These are phyloP conservation scores for Haliclystus octoradiatus DNA, from an alignment of 30 jellyfish, hydroid and myxozoan genomes.

Conservation along the genomic window DNA sequence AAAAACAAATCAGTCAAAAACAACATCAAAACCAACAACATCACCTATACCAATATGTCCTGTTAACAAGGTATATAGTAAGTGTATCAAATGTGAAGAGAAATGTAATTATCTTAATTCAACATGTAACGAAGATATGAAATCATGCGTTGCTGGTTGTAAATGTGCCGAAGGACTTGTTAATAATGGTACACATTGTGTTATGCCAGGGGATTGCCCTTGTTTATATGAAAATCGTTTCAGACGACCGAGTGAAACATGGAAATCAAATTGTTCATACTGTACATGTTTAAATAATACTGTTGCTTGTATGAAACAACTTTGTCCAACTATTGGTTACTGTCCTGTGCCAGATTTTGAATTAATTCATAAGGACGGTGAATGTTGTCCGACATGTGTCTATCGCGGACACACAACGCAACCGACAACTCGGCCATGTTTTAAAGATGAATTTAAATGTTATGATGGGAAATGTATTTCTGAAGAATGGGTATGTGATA, in stretches of 20 bases:
- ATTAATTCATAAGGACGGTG: slow-evolving; percentile 9
- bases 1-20: slow-evolving; percentile 3
- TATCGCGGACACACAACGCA: slow-evolving; percentile 5
- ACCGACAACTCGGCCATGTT: slow-evolving; percentile 19
- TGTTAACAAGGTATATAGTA: slow-evolving; percentile 28
- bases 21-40: slow-evolving; percentile 2
- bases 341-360: slow-evolving; percentile 39
- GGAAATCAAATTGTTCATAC: slow-evolving; percentile 28
- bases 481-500: slow-evolving; percentile 55
- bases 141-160: slow-evolving; percentile 42
- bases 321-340: slow-evolving; percentile 31
- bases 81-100: slow-evolving; percentile 29
- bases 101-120: slow-evolving; percentile 33
- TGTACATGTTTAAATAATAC: slow-evolving; percentile 46
- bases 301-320: slow-evolving; percentile 5
- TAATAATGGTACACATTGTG: slow-evolving; percentile 67
- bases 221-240: slow-evolving; percentile 35
- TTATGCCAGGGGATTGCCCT: slow-evolving; percentile 59
- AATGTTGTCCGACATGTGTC: slow-evolving; percentile 67
- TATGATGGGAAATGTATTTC: slow-evolving; percentile 47
- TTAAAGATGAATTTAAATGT: slow-evolving; percentile 30
- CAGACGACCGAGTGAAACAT: slow-evolving; percentile 34
- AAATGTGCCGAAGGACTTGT: slow-evolving; percentile 39
- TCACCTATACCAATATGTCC: slow-evolving; percentile 14
- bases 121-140: slow-evolving; percentile 20